These are phyloP conservation scores for Phallusia fumigata DNA, from an alignment of 23 tunicate species.

Conservation along the genomic window DNA sequence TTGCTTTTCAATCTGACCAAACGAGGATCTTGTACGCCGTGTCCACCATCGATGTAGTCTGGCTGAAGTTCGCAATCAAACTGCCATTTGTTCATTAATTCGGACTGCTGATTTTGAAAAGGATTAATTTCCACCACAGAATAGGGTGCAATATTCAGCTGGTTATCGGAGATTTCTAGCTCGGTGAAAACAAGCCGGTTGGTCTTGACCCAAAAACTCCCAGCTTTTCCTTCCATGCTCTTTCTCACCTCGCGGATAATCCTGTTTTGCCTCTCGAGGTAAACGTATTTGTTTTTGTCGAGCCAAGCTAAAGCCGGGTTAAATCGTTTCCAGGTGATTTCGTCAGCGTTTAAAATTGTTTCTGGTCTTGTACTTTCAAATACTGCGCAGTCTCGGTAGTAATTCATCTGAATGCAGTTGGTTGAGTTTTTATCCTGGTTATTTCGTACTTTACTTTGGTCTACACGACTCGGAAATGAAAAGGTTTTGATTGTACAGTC, in stretches of 20 bases:
- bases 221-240: background rate
- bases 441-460: no score
- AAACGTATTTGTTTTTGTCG: background rate
- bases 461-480: no score
- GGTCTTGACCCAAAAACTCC: background rate
- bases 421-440: background rate
- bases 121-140: background rate
- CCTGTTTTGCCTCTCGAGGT: background rate
- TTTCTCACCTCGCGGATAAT: background rate
- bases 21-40: conserved; percentile 4
- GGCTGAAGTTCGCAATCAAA: background rate
- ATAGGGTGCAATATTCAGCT: background rate
- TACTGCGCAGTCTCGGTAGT: background rate
- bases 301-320: background rate
- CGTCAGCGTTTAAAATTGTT: background rate
- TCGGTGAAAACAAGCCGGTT: background rate
- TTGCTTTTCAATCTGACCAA: background rate
- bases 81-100: background rate
- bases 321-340: background rate
- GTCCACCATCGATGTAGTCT: background rate
- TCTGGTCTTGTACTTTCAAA: background rate
- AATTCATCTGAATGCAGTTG: background rate
- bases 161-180: background rate
- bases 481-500: no score
- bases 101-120: background rate